Evolutionary conservation across 1,140 invertebrate genomes (phyloP).

Genomic region (Leucophenga varia): DNA sequence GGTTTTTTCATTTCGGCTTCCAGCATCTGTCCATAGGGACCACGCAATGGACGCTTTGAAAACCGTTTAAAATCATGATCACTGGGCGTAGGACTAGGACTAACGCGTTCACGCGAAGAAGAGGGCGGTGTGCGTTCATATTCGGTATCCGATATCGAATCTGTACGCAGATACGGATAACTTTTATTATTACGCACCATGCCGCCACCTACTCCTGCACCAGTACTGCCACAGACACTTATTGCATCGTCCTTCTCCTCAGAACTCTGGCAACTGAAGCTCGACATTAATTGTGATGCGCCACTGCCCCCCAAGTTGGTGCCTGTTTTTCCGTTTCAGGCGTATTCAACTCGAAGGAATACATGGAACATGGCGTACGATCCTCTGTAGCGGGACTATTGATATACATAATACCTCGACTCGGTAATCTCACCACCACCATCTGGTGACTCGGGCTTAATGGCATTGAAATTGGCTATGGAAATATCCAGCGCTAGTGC

Average conservation of each 20-base stretch:
- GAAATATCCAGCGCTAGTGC: conserved; percentile 38
- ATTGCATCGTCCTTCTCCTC: conserved; percentile 68
- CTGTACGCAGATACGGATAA: conserved; percentile 51
- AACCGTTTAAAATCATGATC: conserved; percentile 62
- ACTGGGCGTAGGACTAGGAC: conserved; percentile 42
- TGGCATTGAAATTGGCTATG: conserved; percentile 40
- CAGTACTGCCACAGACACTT: conserved; percentile 15
- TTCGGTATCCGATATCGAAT: conserved; percentile 64
- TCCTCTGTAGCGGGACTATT: conserved; percentile 35
- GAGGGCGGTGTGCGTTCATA: conserved; percentile 47
- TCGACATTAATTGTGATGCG: conserved; percentile 53
- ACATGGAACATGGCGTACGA: conserved; percentile 16
- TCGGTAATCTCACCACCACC: conserved; percentile 5
- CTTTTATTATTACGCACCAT: conserved; percentile 23
- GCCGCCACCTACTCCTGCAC: neutral
- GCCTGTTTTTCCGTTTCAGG: conserved; percentile 40
- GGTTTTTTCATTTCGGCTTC: conserved; percentile 81
- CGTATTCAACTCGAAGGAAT: conserved; percentile 43
- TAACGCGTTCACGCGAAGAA: conserved; percentile 31
- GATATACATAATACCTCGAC: conserved; percentile 25
- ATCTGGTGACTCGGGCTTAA: conserved; percentile 41
- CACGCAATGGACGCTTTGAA: conserved; percentile 72
- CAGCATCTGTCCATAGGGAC: conserved; percentile 80
- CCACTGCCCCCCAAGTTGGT: conserved; percentile 42
- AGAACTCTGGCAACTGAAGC: conserved; percentile 69